These are phyloP conservation scores for Enteromius unitaeniatus DNA, from an alignment of 2,797 vertebrate species.

Conservation along the genomic window DNA sequence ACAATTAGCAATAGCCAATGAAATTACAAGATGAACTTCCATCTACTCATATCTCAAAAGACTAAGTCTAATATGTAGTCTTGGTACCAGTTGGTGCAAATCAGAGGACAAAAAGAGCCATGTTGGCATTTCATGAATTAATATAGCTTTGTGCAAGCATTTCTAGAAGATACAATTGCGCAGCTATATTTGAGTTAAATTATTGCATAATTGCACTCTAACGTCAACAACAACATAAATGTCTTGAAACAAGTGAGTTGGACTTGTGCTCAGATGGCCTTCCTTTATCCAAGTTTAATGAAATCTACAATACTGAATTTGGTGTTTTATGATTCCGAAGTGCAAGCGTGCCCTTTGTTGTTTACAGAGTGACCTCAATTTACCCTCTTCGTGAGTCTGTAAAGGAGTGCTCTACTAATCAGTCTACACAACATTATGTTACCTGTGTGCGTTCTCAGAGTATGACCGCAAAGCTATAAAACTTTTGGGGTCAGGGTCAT, in stretches of 20 bases:
- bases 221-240: background rate
- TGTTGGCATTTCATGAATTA: background rate
- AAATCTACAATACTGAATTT: background rate
- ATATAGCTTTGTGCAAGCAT: background rate
- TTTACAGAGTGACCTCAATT: background rate
- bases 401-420: background rate
- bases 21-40: background rate
- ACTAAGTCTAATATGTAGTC: background rate
- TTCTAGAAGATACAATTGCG: background rate
- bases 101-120: background rate
- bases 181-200: background rate
- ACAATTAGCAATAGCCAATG: background rate
- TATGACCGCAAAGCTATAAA: background rate
- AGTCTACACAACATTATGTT: background rate
- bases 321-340: background rate
- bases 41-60: background rate
- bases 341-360: background rate
- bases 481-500: constrained; percentile 8
- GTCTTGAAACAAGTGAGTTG: constrained; percentile 1
- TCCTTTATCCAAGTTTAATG: background rate
- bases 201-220: background rate
- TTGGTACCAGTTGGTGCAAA: background rate
- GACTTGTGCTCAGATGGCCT: background rate
- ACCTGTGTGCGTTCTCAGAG: background rate
- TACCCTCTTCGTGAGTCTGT: background rate